Evolutionary conservation across 1,140 invertebrate species (phyloP).

Genomic region (Lineus longissimus): DNA sequence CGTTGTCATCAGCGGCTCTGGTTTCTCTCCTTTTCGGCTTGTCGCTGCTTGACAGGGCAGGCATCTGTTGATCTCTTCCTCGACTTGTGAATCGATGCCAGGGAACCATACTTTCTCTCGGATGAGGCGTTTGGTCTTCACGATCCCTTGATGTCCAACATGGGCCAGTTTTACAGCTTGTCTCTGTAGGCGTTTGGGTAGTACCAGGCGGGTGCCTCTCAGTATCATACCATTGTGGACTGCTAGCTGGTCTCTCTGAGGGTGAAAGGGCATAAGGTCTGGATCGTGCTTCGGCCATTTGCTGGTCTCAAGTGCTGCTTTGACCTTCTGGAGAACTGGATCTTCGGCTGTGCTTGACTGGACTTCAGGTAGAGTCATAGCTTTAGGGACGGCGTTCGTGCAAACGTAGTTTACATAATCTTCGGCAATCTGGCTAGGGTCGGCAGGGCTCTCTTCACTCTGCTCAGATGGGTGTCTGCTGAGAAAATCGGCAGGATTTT

Average conservation of each 20-base stretch:
- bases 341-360: not conserved
- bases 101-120: slow-evolving; percentile 44
- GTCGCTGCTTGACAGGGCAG: slow-evolving; percentile 28
- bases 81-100: slow-evolving; percentile 33
- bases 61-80: slow-evolving; percentile 28
- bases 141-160: slow-evolving; percentile 28
- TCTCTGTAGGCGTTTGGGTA: slow-evolving; percentile 24
- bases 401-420: not conserved
- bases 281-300: not conserved
- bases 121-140: slow-evolving; percentile 35
- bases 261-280: not conserved
- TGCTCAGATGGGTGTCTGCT: not conserved
- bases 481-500: not conserved
- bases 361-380: not conserved
- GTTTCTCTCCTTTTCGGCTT: slow-evolving; percentile 8
- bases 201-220: slow-evolving; percentile 21
- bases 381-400: not conserved
- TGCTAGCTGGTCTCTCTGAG: not conserved
- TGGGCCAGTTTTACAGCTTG: slow-evolving; percentile 28
- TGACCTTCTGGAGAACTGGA: not conserved
- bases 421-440: not conserved
- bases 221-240: slow-evolving; percentile 18
- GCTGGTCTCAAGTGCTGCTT: not conserved
- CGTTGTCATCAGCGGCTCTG: slow-evolving; percentile 31
- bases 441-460: slow-evolving; percentile 6